Percentiles rank a stretch among this genome's conserved stretches.
Evolutionary conservation across 2,888 invertebrate genomes (phyloP).

Genomic region (Schrankia costaestrigalis): DNA sequence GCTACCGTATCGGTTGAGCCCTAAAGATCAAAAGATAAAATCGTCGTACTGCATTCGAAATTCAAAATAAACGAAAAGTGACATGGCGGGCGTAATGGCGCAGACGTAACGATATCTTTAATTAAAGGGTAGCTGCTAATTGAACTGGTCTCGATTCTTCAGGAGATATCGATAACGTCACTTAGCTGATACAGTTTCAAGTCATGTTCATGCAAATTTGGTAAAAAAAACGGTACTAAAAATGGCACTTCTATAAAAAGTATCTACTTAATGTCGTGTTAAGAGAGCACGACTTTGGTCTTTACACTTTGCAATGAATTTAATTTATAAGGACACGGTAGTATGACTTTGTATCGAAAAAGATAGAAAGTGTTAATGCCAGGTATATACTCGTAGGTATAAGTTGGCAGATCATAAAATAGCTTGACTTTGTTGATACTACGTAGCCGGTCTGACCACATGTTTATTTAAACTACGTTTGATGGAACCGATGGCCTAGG

Average conservation of each 20-base stretch:
- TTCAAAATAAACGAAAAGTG: slow-evolving; percentile 16
- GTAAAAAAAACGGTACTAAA: slow-evolving; percentile 6
- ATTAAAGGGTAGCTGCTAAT: slow-evolving; percentile 36
- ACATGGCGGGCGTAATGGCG: slow-evolving; percentile 13
- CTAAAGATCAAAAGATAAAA: slow-evolving; percentile 7
- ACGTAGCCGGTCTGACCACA: too few relatives aligned
- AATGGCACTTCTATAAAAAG: background rate
- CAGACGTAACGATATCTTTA: slow-evolving; percentile 23
- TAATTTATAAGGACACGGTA: too few relatives aligned
- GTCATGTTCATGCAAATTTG: slow-evolving; percentile 10
- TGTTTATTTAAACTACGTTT: too few relatives aligned
- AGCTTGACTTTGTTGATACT: too few relatives aligned
- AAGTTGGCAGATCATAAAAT: too few relatives aligned
- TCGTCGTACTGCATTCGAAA: slow-evolving; percentile 7
- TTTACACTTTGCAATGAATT: too few relatives aligned
- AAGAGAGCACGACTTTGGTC: too few relatives aligned
- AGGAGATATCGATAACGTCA: slow-evolving; percentile 22
- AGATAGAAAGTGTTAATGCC: too few relatives aligned
- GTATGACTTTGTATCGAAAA: too few relatives aligned
- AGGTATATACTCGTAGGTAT: too few relatives aligned
- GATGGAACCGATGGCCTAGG: too few relatives aligned
- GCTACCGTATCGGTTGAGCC: background rate
- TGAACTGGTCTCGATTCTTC: slow-evolving; percentile 24
- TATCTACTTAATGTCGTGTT: too few relatives aligned
- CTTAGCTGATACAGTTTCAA: slow-evolving; percentile 9